Evolutionary conservation across 1,140 invertebrate species (phyloP), one percentile per base, ranked within the genome.

Genomic region (Popillia japonica): DNA sequence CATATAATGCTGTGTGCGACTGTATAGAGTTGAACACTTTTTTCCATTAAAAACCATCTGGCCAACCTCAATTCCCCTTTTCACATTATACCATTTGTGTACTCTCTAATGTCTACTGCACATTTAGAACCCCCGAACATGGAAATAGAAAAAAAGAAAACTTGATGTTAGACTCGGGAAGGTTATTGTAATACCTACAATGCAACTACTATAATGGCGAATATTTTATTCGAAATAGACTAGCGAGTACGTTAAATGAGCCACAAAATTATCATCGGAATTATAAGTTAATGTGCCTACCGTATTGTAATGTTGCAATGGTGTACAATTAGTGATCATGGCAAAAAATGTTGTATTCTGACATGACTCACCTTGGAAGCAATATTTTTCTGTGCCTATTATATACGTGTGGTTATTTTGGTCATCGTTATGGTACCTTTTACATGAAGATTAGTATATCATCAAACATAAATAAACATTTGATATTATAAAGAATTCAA

Each of bases 41-140:
- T 74, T 40, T 74, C 41, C 17, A 74, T 74, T 74, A 74, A 74
- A 40, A 74, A 42, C 72, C 72, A 74, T 74, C 72, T 74, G 72
- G 72, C 41, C 72, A 74, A 42, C 40, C 72, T 74, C 34, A 40
- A 74, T 74, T 74, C 72, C 72, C 72, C 72, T 68, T 68, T 68
- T 22, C 27, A 17, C 22, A 68, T 55, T 55, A 17, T 55, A n/a
- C 48, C 14, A 55, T 55, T 55, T 17, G 48, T 55, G 14, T 34
- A 68, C 22, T 22, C 61, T 23, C 23, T 34, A 68, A 23, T 22
- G 61, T 34, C 61, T 68, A 17, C 22, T 68, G 27, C 61, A 34
- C 27, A 34, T 27, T 68, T 68, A 68, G 20, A 61, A 68, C 61
- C 61, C 61, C 61, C 9, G 27, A n/a, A 34, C 27, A 34, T 34